Evolutionary conservation across 2,797 vertebrate genomes (phyloP), one percentile per base, ranked within the genome.

Genomic region (Hybognathus amarus): DNA sequence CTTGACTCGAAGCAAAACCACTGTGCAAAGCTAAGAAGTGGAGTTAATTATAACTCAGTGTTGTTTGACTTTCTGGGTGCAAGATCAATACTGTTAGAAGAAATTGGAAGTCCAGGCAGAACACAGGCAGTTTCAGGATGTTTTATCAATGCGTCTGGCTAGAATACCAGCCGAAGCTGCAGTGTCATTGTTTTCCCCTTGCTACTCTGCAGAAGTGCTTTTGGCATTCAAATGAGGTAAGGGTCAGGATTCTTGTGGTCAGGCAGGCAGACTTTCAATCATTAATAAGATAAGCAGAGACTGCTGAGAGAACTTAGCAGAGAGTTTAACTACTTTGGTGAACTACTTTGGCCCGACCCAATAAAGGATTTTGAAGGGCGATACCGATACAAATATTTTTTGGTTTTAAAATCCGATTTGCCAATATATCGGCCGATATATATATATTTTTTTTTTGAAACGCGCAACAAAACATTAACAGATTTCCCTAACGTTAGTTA

Each of bases 231-330:
- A 22, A 42, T 54, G 67, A 83, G 56, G 64, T 79, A 47, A 80
- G 27, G 52, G 24, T 12, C 12, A 76, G 52, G 77, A 76, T 79
- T 71, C 68, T 64, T 81, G 38, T 30, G 10, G 36, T 75, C 22
- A 63, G 12, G 76, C 83, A 87, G 63, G 84, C 47, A 64, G 68
- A 87, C 59, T 67, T 87, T 82, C 22, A 86, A 80, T 85, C 82
- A 89, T 74, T 88, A 83, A 79, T 50, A 59, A 87, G 86, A 85
- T 88, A 88, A 80, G 73, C 50, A 80, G 83, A 56, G 11, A 40
- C 7, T 40, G 22, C 71, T 73, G n/a, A 73, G 54, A 47, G 22
- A 59, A 68, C 27, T 33, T 81, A 59, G 36, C 45, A 13, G 18
- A 64, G 80, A 71, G 71, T 24, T 63, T 38, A 77, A 42, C 38